phyloP scores from a whole-genome alignment of 1,140 invertebrate species.

The Cyclina sinensis region DNA sequence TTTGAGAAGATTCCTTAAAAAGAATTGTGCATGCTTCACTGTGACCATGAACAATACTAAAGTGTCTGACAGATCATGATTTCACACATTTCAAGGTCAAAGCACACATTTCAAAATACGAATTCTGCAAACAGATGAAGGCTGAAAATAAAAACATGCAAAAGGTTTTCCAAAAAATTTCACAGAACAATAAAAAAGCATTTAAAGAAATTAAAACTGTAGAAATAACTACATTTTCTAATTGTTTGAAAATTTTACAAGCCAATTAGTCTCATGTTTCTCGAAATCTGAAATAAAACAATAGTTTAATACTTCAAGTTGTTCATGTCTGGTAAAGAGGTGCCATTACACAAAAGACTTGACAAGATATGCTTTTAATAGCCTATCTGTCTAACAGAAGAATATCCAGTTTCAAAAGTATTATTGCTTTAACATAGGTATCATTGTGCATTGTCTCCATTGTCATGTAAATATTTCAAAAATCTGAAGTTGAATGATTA shows the following conservation, averaged over 20 bases:
- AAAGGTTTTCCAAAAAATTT: neutral
- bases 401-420: slow-evolving; percentile 6
- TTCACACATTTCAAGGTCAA: slow-evolving; percentile 30
- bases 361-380: slow-evolving; percentile 39
- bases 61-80: slow-evolving; percentile 1
- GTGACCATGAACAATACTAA: slow-evolving; percentile 30
- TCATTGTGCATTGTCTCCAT: neutral
- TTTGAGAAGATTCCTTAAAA: slow-evolving; percentile 23
- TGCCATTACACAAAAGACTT: slow-evolving; percentile 31
- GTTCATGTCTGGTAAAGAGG: slow-evolving; percentile 3
- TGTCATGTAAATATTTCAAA: neutral
- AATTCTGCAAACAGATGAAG: neutral
- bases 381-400: neutral
- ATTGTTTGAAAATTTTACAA: neutral
- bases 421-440: neutral
- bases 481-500: neutral
- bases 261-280: slow-evolving; percentile 27
- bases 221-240: neutral
- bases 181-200: too few species aligned
- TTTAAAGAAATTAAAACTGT: neutral
- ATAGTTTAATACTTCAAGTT: slow-evolving; percentile 13
- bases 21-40: slow-evolving; percentile 23
- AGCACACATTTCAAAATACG: neutral
- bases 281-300: neutral
- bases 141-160: neutral